A percentile compares a stretch with the other conserved stretches of the same genome.
phyloP scores from a whole-genome alignment of 2,797 vertebrate genomes.

The Lacerta viridis region DNA sequence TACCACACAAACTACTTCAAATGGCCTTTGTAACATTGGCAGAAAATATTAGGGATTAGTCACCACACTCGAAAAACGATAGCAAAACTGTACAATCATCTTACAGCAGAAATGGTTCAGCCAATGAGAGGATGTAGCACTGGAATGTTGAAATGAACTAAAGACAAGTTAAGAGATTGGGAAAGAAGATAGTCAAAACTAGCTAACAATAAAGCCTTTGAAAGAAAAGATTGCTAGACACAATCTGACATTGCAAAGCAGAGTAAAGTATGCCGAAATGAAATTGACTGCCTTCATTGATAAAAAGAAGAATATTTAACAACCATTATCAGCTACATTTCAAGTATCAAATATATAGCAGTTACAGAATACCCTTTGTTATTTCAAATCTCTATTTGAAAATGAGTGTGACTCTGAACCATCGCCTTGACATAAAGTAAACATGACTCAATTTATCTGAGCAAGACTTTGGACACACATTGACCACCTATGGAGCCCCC shows the following conservation, averaged over 20 bases:
- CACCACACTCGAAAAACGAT: slow-evolving; percentile 69
- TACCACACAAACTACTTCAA: slow-evolving; percentile 73
- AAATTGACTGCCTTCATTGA: slow-evolving; percentile 37
- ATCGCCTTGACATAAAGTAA: background rate
- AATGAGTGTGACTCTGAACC: background rate
- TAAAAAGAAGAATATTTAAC: slow-evolving; percentile 36
- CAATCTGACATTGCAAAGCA: slow-evolving; percentile 29
- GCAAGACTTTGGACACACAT: background rate
- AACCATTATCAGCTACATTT: slow-evolving; percentile 45
- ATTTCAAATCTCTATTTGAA: background rate
- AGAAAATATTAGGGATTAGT: slow-evolving; percentile 76
- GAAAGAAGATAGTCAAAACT: slow-evolving; percentile 73
- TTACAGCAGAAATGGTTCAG: slow-evolving; percentile 88
- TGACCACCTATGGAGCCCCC: background rate
- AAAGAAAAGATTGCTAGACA: slow-evolving; percentile 55
- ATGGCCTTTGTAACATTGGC: slow-evolving; percentile 51
- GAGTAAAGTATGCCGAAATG: slow-evolving; percentile 35
- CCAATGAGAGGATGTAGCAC: slow-evolving; percentile 86
- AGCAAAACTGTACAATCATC: slow-evolving; percentile 88
- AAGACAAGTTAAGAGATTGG: slow-evolving; percentile 78
- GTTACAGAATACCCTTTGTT: background rate
- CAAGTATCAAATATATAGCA: slow-evolving; percentile 10
- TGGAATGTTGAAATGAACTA: slow-evolving; percentile 88
- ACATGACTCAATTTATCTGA: slow-evolving; percentile 8
- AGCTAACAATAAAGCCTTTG: slow-evolving; percentile 59